phyloP scores from a whole-genome alignment of 2,797 vertebrate genomes.

The Esox masquinongy region DNA sequence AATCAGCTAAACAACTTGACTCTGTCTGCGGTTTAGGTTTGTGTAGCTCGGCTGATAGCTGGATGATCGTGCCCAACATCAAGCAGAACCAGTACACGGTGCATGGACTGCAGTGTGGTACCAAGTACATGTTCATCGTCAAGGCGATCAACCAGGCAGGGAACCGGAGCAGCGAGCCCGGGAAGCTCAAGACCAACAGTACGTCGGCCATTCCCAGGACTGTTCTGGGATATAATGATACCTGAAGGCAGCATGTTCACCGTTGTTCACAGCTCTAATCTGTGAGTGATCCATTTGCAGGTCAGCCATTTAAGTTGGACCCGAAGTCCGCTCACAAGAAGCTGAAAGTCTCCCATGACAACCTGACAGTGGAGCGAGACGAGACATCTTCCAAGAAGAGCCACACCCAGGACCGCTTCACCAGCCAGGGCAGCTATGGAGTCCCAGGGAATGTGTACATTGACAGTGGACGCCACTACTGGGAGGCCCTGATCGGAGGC shows the following conservation, averaged over 20 bases:
- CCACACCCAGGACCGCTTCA: slow-evolving; percentile 93
- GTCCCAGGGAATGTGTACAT: slow-evolving; percentile 95
- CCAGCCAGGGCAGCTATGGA: slow-evolving; percentile 93
- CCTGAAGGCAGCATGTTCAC: not conserved
- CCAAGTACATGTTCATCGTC: slow-evolving; percentile 95
- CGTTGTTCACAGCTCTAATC: not conserved
- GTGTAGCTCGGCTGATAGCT: slow-evolving; percentile 97
- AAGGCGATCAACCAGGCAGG: slow-evolving; percentile 99
- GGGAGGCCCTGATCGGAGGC: slow-evolving; percentile 96
- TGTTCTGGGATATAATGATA: not conserved
- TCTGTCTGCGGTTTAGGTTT: slow-evolving; percentile 79
- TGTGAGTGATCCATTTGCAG: slow-evolving; percentile 54
- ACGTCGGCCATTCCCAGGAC: slow-evolving; percentile 55
- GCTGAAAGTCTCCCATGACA: slow-evolving; percentile 94
- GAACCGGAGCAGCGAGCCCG: slow-evolving; percentile 91
- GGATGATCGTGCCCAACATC: slow-evolving; percentile 99
- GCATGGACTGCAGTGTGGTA: slow-evolving; percentile 95
- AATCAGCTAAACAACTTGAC: slow-evolving; percentile 9
- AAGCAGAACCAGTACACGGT: slow-evolving; percentile 99
- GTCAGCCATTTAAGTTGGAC: slow-evolving; percentile 97
- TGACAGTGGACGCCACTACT: slow-evolving; percentile 97
- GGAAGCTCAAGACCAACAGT: slow-evolving; percentile 98
- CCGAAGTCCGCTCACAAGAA: slow-evolving; percentile 96
- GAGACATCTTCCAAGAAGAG: slow-evolving; percentile 96
- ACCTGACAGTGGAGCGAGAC: slow-evolving; percentile 94